phyloP scores from a whole-genome alignment of 2,888 invertebrate species.

The Phaonia tiefii region DNA sequence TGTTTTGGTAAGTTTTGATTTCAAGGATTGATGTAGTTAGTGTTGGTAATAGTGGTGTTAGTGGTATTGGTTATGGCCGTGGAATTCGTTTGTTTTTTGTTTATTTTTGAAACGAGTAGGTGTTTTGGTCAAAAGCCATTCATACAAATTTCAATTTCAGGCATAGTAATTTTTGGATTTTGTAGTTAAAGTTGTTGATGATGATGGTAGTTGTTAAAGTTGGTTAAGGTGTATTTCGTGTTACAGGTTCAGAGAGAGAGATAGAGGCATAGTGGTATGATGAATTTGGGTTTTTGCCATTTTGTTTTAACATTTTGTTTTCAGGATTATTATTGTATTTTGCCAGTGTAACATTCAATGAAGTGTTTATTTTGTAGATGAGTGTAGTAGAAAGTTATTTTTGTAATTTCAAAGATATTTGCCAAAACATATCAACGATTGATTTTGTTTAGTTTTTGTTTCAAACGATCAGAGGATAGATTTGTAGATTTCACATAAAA shows the following conservation, averaged over 20 bases:
- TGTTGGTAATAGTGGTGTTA: constrained; percentile 29
- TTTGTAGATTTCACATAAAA: constrained; percentile 41
- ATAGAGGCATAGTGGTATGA: constrained; percentile 26
- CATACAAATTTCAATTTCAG: constrained; percentile 34
- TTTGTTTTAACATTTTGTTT: too few relatives aligned
- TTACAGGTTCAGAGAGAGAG: background rate
- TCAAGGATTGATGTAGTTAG: constrained; percentile 14
- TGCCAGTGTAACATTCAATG: constrained; percentile 51
- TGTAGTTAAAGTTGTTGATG: constrained; percentile 9
- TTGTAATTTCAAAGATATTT: constrained; percentile 9
- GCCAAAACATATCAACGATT: constrained; percentile 24
- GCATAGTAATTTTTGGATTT: constrained; percentile 14
- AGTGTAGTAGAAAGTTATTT: constrained; percentile 17
- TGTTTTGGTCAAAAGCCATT: constrained; percentile 39
- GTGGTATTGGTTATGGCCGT: constrained; percentile 30
- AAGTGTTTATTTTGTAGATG: constrained; percentile 43
- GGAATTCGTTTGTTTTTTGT: constrained; percentile 8
- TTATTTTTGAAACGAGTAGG: background rate
- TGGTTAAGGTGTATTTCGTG: constrained; percentile 13
- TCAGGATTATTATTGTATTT: constrained; percentile 13
- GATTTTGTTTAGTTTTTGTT: too few relatives aligned
- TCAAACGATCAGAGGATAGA: background rate
- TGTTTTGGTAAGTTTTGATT: constrained; percentile 39
- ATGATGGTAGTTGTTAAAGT: constrained; percentile 2
- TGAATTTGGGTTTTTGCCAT: constrained; percentile 14